These are phyloP conservation scores for Pinna nobilis DNA, from an alignment of 1,140 invertebrate species.

Conservation along the genomic window DNA sequence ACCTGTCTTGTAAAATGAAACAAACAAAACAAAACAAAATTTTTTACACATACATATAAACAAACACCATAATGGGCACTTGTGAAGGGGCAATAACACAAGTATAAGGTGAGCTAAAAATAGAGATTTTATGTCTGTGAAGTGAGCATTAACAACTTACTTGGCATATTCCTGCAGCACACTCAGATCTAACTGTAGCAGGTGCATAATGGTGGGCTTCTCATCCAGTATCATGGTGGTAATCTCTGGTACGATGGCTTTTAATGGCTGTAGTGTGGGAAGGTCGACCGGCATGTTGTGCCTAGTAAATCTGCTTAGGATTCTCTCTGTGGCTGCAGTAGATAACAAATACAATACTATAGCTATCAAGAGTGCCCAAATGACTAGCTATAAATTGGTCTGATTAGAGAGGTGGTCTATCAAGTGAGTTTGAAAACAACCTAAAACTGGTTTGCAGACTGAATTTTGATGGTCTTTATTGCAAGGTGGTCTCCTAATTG, in stretches of 20 bases:
- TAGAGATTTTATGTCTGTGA: neutral
- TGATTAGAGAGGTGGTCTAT: too few species aligned
- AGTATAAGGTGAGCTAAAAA: neutral
- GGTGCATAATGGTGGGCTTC: constrained; percentile 55
- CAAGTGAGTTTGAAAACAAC: too few species aligned
- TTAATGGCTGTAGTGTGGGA: constrained; percentile 51
- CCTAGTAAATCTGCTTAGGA: constrained; percentile 76
- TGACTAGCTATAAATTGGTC: too few species aligned
- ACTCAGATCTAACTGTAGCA: constrained; percentile 77
- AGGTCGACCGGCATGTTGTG: constrained; percentile 77
- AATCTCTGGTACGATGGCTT: constrained; percentile 64
- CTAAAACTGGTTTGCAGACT: too few species aligned
- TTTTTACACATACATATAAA: neutral
- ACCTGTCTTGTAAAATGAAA: neutral
- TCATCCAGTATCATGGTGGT: constrained; percentile 54
- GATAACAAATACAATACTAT: neutral
- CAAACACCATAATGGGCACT: neutral
- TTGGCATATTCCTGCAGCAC: constrained; percentile 79
- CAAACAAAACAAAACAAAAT: neutral
- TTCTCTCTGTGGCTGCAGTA: constrained; percentile 62
- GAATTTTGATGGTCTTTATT: too few species aligned
- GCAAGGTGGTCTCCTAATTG: too few species aligned
- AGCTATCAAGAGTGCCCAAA: too few species aligned
- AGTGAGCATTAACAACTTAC: constrained; percentile 50
- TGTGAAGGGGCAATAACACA: neutral